These are phyloP conservation scores for Silurus lanzhouensis DNA, from an alignment of 2,797 vertebrate genomes.

Conservation along the genomic window DNA sequence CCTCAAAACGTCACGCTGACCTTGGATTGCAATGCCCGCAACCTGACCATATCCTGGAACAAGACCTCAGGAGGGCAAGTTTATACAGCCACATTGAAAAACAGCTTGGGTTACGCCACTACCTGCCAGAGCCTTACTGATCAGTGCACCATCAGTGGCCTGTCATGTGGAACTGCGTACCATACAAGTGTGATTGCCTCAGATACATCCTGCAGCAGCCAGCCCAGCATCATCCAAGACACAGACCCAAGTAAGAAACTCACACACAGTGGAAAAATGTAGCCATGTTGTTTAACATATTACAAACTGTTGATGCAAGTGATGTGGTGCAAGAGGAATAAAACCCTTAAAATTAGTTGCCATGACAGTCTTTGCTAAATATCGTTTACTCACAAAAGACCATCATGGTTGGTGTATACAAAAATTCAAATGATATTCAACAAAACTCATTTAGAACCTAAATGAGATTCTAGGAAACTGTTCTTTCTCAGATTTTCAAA, in stretches of 20 bases:
- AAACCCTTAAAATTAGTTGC: background rate
- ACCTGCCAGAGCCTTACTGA: conserved; percentile 66
- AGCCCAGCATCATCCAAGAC: conserved; percentile 48
- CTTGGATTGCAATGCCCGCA: conserved; percentile 63
- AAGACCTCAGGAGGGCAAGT: conserved; percentile 67
- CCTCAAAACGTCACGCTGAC: conserved; percentile 61
- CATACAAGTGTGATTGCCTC: conserved; percentile 68
- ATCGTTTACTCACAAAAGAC: no score
- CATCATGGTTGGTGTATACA: background rate
- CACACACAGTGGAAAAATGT: background rate
- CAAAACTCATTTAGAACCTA: background rate
- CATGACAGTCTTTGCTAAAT: background rate
- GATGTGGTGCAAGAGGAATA: background rate
- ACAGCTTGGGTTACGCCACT: conserved; percentile 64
- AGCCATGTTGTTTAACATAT: background rate
- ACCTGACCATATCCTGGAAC: conserved; percentile 68
- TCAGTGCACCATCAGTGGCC: conserved; percentile 66
- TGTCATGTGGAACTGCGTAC: conserved; percentile 74
- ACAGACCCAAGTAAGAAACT: conserved; percentile 65
- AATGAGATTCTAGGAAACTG: background rate
- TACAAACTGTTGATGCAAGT: background rate
- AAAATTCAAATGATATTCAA: background rate
- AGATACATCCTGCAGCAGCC: conserved; percentile 72
- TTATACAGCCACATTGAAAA: conserved; percentile 67
- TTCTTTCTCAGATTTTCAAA: background rate